Conservation (phyloP, 2,113 vertebrate species). For the Macaca mulatta region DNA sequence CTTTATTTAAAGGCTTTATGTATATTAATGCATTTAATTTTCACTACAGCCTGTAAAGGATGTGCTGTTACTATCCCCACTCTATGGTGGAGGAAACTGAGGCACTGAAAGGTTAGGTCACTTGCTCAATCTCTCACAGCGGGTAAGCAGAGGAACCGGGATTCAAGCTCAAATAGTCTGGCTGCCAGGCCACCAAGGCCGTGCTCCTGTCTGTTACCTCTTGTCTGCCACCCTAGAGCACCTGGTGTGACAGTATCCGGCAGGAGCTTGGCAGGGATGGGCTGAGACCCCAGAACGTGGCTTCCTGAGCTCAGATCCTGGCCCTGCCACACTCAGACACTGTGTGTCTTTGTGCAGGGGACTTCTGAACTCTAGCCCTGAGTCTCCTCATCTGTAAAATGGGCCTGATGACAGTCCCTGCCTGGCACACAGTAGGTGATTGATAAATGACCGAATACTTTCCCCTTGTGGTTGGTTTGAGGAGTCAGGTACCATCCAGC, state of each 20-base stretch:
- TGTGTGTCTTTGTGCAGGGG: not conserved
- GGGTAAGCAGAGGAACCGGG: not conserved
- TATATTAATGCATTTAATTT: not conserved
- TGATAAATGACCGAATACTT: not conserved
- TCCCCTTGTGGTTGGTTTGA: fast-evolving
- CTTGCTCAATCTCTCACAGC: not conserved
- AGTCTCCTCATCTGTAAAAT: not conserved
- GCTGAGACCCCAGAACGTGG: not conserved
- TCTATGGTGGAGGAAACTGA: not conserved
- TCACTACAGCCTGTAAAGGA: not conserved
- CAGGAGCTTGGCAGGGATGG: not conserved
- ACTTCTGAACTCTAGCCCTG: not conserved
- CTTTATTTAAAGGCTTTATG: not conserved
- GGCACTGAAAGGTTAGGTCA: not conserved
- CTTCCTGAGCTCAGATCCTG: too few species aligned
- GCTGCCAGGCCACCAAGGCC: fast-evolving
- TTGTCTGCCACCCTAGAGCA: too few species aligned
- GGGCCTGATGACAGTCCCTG: not conserved
- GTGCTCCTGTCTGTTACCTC: too few species aligned
- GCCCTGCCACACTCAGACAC: not conserved
- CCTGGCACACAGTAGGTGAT: not conserved
- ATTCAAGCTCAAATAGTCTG: not conserved
- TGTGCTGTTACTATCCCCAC: not conserved
- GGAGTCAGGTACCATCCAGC: not conserved
- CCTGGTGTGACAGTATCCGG: not conserved